These are phyloP conservation scores for Monopis laevigella DNA, from an alignment of 2,888 invertebrate species.

Conservation along the genomic window DNA sequence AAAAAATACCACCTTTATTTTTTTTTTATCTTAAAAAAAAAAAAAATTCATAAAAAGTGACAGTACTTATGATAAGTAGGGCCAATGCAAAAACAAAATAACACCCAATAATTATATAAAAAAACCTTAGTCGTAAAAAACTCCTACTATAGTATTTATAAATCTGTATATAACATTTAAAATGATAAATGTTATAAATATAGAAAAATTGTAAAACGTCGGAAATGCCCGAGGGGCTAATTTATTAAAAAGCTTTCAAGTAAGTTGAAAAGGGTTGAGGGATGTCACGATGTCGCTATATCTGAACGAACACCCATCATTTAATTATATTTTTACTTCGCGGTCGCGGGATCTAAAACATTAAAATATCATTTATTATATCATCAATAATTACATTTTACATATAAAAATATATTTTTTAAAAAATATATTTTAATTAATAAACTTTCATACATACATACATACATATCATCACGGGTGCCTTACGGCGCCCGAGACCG, in stretches of 20 bases:
- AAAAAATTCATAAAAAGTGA: too few relatives aligned
- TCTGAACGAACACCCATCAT: constrained; percentile 3
- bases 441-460: too few relatives aligned
- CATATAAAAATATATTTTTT: background rate
- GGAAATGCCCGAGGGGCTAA: background rate
- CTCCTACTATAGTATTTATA: background rate
- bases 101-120: background rate
- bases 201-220: too few relatives aligned
- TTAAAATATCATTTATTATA: background rate
- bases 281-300: constrained; percentile 6
- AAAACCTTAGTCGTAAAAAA: background rate
- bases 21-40: too few relatives aligned
- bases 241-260: constrained; percentile 10
- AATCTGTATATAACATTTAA: too few relatives aligned
- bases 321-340: constrained; percentile 8
- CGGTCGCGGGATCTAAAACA: background rate
- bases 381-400: background rate
- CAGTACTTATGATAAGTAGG: too few relatives aligned
- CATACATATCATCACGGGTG: too few relatives aligned
- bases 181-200: too few relatives aligned
- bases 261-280: constrained; percentile 9
- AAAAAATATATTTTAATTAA: background rate
- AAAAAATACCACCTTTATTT: too few relatives aligned
- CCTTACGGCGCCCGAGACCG: too few relatives aligned
- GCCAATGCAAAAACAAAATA: too few relatives aligned